Evolutionary conservation across 2,113 vertebrate species (phyloP).

Genomic region (Microcebus ravelobensis): DNA sequence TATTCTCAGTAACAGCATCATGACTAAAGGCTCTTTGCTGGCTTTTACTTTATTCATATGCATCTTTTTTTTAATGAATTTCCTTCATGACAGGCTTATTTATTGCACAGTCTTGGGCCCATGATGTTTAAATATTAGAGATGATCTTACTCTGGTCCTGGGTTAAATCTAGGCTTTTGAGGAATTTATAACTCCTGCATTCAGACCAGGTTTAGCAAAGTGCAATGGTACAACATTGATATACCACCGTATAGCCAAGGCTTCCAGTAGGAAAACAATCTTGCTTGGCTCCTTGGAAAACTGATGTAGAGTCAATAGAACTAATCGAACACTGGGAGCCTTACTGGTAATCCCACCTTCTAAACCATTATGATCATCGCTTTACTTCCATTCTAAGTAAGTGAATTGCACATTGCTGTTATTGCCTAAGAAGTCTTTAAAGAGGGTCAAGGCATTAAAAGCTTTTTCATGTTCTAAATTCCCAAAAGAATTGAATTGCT

Average conservation of each 20-base stretch:
- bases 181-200: neutral
- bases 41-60: neutral
- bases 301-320: neutral
- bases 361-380: neutral
- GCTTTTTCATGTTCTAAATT: neutral
- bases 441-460: neutral
- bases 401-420: neutral
- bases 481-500: neutral
- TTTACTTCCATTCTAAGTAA: neutral
- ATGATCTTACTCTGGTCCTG: neutral
- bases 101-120: neutral
- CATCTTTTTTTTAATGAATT: constrained; percentile 10
- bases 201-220: neutral
- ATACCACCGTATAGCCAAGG: neutral
- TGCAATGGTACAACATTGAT: neutral
- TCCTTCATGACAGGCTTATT: constrained; percentile 15
- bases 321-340: neutral
- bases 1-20: constrained; percentile 55
- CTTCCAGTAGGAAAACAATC: neutral
- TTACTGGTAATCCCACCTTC: neutral
- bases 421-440: neutral
- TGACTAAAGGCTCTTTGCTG: constrained; percentile 74
- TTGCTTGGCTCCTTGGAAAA: neutral
- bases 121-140: neutral
- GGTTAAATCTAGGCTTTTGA: neutral